Conservation (phyloP, 2,888 invertebrate genomes). For the Deilephila elpenor region DNA sequence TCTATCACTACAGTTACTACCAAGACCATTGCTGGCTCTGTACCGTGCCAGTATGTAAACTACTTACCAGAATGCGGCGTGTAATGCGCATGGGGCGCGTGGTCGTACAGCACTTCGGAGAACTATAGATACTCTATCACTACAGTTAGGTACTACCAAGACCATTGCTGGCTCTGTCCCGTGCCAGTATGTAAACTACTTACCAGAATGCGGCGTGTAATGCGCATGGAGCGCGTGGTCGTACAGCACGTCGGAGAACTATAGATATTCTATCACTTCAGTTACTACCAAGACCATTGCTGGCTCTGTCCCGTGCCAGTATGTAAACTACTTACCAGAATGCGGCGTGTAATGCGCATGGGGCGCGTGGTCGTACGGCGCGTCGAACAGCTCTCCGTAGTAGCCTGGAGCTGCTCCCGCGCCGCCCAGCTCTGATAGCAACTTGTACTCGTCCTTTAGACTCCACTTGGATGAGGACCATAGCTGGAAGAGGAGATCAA, state of each 20-base stretch:
- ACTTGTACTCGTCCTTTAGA: conserved; percentile 95
- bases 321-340: conserved; percentile 62
- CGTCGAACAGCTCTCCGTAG: conserved; percentile 85
- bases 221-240: conserved; percentile 90
- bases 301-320: not conserved
- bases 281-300: no score
- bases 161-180: no score
- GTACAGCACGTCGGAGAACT: conserved; percentile 76
- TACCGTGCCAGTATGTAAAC: not conserved
- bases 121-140: no score
- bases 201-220: conserved; percentile 89
- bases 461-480: conserved; percentile 97
- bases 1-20: no score
- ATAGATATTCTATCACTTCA: no score
- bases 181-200: conserved; percentile 38
- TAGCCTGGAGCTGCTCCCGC: conserved; percentile 82
- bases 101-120: conserved; percentile 82
- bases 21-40: no score
- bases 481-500: conserved; percentile 76
- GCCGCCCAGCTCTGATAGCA: conserved; percentile 91
- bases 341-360: conserved; percentile 93
- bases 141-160: no score
- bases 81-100: conserved; percentile 91
- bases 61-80: conserved; percentile 87
- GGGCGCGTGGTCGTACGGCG: conserved; percentile 85